Conservation (phyloP, 1,140 invertebrate genomes). For the Drosophila truncata region DNA sequence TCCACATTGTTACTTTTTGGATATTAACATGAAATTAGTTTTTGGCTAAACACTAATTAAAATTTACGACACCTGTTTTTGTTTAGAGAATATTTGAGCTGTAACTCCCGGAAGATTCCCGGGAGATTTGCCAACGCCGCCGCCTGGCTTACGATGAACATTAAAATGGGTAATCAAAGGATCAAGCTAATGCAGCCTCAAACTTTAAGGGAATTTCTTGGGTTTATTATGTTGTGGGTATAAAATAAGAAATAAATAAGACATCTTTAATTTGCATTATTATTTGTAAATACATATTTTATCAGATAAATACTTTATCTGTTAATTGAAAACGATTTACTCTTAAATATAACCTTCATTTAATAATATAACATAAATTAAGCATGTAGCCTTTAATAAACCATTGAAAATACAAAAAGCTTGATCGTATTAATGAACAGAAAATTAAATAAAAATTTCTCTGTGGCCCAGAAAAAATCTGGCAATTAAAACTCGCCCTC, state of each 20-base stretch:
- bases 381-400: background rate
- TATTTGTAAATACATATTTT: no score
- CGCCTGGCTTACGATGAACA: background rate
- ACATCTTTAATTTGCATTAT: no score
- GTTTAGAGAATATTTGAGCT: constrained; percentile 68
- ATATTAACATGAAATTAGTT: constrained; percentile 88
- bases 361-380: background rate
- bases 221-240: background rate
- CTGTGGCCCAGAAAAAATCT: background rate
- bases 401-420: background rate
- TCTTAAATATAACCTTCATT: background rate
- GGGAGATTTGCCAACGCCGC: constrained; percentile 13
- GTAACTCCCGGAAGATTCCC: constrained; percentile 49
- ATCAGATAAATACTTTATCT: background rate
- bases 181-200: constrained; percentile 3
- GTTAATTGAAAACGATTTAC: background rate
- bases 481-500: constrained; percentile 9
- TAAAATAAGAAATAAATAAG: background rate
- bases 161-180: constrained; percentile 11
- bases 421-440: background rate
- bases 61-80: constrained; percentile 84
- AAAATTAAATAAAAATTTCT: background rate
- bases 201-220: background rate
- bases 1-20: constrained; percentile 50
- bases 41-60: constrained; percentile 86